Conservation (phyloP, 2,797 vertebrate species). For the Odontamblyopus rebecca region DNA sequence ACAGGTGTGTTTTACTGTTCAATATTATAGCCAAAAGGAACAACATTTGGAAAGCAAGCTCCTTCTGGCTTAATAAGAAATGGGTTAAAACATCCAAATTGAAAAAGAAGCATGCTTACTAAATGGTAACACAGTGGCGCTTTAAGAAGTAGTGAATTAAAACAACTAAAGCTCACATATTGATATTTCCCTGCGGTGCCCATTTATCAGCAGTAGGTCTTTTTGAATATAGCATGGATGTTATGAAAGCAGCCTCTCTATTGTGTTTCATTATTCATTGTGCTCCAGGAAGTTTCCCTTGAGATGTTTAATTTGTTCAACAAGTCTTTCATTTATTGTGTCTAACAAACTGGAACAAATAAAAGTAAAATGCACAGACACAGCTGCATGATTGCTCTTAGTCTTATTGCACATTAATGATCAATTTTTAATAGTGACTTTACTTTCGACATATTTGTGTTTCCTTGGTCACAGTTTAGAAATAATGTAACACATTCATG, state of each 20-base stretch:
- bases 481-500: neutral
- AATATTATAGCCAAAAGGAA: too few relatives aligned
- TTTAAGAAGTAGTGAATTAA: neutral
- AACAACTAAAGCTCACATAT: neutral
- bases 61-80: too few relatives aligned
- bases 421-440: neutral
- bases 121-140: too few relatives aligned
- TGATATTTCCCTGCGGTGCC: neutral
- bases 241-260: constrained; percentile 1
- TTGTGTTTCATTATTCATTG: constrained; percentile 10
- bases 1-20: too few relatives aligned
- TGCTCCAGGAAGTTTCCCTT: constrained; percentile 6
- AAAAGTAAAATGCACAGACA: constrained; percentile 4
- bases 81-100: too few relatives aligned
- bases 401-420: neutral
- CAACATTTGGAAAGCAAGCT: too few relatives aligned
- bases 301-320: constrained; percentile 9
- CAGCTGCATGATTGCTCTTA: neutral
- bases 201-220: neutral
- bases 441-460: neutral
- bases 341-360: constrained; percentile 4
- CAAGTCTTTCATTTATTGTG: constrained; percentile 6
- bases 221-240: neutral
- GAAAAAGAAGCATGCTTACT: too few relatives aligned
- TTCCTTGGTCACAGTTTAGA: constrained; percentile 3